Evolutionary conservation across 2,888 invertebrate species (phyloP), one percentile per base, ranked within the genome.

Genomic region (Diplazon laetatorius): DNA sequence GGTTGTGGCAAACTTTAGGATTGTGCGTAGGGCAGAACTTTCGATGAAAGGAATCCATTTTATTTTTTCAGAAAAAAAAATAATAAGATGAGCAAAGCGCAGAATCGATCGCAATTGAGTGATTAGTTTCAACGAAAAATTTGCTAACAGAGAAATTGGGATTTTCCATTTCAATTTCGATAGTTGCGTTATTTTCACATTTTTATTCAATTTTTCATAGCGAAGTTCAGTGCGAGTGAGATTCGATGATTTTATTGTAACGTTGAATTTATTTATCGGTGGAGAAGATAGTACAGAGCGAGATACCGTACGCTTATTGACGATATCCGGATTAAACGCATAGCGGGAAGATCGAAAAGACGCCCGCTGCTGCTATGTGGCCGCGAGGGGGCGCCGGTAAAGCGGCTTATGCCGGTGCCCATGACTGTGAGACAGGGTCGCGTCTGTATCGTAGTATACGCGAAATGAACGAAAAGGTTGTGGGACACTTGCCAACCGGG

Each of bases 401-500:
- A 77, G 72, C 73, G 62, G 77, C 72, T 73, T 57, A 69, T 20
- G 46, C 65, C 8, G 48, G 30, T 59, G 20, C 20, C 59, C 48
- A n/a, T 1, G 42, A 42, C n/a, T 55, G 55, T 10, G 55, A 55
- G 55, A 55, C 55, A 35, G 52, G 30, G 52, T 14, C 52, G 30
- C 9, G 14, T 20, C 0, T 50, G 25, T 14, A 55, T 8, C 14
- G 16, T 42, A 25, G 73, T 62, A 63, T 50, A 65, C 57, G 59
- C 73, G 73, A 16, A 69, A 68, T 68, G 46, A 72, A 77, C 55
- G 72, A 68, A 48, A 77, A 68, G 68, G 60, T 77, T 57, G 55
- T 44, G 77, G 73, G 73, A 68, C 73, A 63, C 68, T 73, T 78
- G 77, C 77, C 77, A 78, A 78, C 63, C 73, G 77, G 73, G 73